Base-by-base conservation (phyloP, 2,797 vertebrate species). In the Lithobates sylvaticus region DNA sequence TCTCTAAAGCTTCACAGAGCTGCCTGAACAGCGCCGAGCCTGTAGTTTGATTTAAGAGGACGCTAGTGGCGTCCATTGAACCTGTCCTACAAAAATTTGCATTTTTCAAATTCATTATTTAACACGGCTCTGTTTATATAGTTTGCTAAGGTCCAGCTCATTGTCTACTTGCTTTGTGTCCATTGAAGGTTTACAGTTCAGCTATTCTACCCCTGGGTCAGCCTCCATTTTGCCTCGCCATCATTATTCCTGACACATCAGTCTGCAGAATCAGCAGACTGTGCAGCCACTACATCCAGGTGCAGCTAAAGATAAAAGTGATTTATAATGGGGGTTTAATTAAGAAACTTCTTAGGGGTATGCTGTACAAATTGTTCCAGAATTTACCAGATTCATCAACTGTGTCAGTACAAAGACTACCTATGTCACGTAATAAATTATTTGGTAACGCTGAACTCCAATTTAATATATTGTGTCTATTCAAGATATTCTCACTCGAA, bases 161-260 rank as follows among this genome's bases (percentile, higher is more conserved):
- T 47, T 69, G 39, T 80, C 65, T 54, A 0, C 23, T 39, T 42
- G 16, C 39, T 80, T 70, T 50, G 58, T 72, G 50, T 71, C 77
- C 64, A 69, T 69, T 68, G 61, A 34, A 39, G 76, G 26, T 70
- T 50, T 64, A 26, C 34, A 78, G 61, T 78, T 78, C n/a, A 4
- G 18, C 78, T 32, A 34, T 29, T 47, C 39, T 26, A 71, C 67
- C 67, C 36, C 27, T n/a, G 26, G 39, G 72, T 75, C 42, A 67
- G 58, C 39, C 18, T 47, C 72, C 18, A 32, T 74, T 47, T 64
- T 83, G 26, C 47, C 10, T 23, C 21, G 2, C 69, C 78, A 69
- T 81, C 78, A 81, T 81, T 71, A 81, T 81, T 69, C 42, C 7
- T 80, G n/a, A 67, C 61, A 67, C 76, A 78, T 67, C 77, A 68